Evolutionary conservation across 2,888 invertebrate genomes (phyloP), one percentile per base, ranked within the genome.

Genomic region (Rhimphoctona megacephalus): DNA sequence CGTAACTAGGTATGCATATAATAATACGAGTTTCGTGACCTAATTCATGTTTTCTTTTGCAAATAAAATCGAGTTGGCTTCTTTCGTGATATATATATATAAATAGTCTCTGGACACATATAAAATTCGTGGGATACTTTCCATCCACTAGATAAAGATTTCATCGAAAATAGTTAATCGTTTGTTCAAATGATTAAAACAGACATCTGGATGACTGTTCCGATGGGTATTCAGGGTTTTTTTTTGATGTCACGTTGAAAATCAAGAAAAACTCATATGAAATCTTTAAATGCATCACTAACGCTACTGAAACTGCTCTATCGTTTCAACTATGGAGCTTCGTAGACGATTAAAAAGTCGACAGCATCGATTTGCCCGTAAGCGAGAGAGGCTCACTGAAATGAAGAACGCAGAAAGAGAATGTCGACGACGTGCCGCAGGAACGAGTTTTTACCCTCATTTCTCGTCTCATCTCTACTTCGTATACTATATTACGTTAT

Each of bases 301-400:
- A 43, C 22, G 43, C 14, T 46, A 43, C 39, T 69, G 39, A 14
- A 67, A 43, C 43, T 43, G 14, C 14, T 22, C 57, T 25, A 22
- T 74, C 17, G 22, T 73, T 43, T 19, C 9, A 43, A n/a, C 46
- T 11, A 61, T n/a, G 30, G 11, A 61, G 49, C 70, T 76, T 76
- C 43, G 57, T 61, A 69, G 72, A 61, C 30, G 66, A 66, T 73
- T 70, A 70, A 80, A 83, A 80, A 81, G 66, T 83, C 81, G 77
- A 72, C 72, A 57, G 67, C 64, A 86, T 86, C 83, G 86, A 86
- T 83, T 83, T 69, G 86, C 83, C 86, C 77, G 66, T 52, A 39
- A 85, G 85, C 83, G 57, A 72, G 57, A 54, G 66, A 54, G 54
- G 57, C 39, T 25, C 80, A 46, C 46, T 77, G 49, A 49, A 76